Percentiles rank a stretch among this genome's conserved stretches.
Evolutionary conservation across 1,140 invertebrate species (phyloP).

Genomic region (Latrodectus geometricus): DNA sequence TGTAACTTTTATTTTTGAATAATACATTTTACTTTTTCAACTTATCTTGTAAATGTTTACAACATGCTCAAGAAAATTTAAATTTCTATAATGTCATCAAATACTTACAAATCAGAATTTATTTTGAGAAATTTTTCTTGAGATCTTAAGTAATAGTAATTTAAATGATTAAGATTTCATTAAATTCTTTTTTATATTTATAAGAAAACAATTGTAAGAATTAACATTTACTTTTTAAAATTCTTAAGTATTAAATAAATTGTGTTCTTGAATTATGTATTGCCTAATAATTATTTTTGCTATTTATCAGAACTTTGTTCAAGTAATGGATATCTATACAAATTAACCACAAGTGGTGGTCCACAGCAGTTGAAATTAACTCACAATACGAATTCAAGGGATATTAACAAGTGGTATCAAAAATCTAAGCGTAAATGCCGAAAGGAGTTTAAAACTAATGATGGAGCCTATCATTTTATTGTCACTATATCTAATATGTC

Average conservation of each 20-base stretch:
- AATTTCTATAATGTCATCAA: not conserved
- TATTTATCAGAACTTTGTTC: conserved; percentile 23
- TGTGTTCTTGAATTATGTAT: not conserved
- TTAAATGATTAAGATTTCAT: too few relatives aligned
- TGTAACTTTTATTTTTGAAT: too few relatives aligned
- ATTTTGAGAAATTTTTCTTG: too few relatives aligned
- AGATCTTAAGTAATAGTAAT: too few relatives aligned
- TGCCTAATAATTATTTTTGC: not conserved
- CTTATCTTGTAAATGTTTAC: too few relatives aligned
- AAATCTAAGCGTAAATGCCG: conserved; percentile 24
- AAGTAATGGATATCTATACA: conserved; percentile 4
- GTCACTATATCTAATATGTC: conserved; percentile 26
- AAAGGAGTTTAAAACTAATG: conserved; percentile 30
- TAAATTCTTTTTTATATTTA: too few relatives aligned
- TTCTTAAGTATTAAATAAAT: too few relatives aligned
- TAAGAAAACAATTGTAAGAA: too few relatives aligned
- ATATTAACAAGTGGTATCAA: conserved; percentile 33
- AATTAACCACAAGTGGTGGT: conserved; percentile 1
- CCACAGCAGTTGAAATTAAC: conserved; percentile 1
- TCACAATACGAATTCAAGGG: not conserved
- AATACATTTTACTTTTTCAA: too few relatives aligned
- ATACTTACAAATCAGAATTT: too few relatives aligned
- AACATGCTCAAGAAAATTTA: not conserved
- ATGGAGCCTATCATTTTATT: conserved; percentile 36
- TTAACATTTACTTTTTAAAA: too few relatives aligned